Evolutionary conservation across 2,113 vertebrate species (phyloP), one percentile per base, ranked within the genome.

Genomic region (Rhabdomys dilectus): DNA sequence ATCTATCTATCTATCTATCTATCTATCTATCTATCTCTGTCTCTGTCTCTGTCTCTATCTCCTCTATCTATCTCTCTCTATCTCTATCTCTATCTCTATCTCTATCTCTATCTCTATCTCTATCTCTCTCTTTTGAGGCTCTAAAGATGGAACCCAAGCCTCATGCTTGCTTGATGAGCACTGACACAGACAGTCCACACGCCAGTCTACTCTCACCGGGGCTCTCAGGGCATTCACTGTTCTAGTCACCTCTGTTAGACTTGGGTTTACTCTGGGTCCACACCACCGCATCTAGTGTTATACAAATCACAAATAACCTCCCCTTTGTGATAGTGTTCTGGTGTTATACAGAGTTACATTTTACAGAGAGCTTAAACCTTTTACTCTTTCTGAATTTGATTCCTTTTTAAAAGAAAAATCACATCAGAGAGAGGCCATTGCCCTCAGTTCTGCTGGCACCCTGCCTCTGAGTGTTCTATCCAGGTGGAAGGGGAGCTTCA

Each of bases 161-260:
- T 88, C 51, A 2, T 88, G 66, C 48, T 51, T 53, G 45, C 34
- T 70, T n/a, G 45, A 24, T 70, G 31, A 70, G 34, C 10, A 0
- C 48, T 56, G 34, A 21, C 84, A 84, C 24, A 24, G 62, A 68
- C 15, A 56, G 4, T 17, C 34, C 85, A 88, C 26, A 13, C 19
- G 26, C 68, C 34, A 8, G 3, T 31, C 19, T 24, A 68, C 39
- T 53, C 24, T 16, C 11, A 0, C 51, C 0, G 9, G 5, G 0
- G 0, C 13, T 75, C 62, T 24, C 16, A 12, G 22, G n/a, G 39
- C 12, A 1, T 15, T 60, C 3, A 13, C 5, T 45, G 9, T 86
- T 66, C 60, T 86, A 3, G 1, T 75, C 36, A 11, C 51, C 39
- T 34, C 5, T 45, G 93, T 62, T 51, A 53, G 31, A n/a, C 7